These are phyloP conservation scores for Chloropsis cyanopogon DNA, from an alignment of 2,113 vertebrate species.

Conservation along the genomic window DNA sequence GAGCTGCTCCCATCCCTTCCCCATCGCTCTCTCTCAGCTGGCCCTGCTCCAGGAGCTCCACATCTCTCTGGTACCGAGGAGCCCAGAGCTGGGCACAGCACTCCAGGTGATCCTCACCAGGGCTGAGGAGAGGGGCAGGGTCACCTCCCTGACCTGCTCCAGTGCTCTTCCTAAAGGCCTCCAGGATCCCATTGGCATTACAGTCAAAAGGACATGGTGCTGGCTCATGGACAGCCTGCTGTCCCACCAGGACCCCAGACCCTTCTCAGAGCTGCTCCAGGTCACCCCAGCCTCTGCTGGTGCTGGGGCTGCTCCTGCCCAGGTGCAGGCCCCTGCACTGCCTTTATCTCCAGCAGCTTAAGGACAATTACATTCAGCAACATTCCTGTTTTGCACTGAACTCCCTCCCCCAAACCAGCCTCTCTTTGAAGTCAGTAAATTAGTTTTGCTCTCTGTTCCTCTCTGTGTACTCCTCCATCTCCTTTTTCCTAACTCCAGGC, in stretches of 20 bases:
- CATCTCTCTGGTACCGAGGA: background rate
- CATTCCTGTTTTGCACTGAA: background rate
- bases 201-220: fast-evolving
- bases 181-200: background rate
- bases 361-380: background rate
- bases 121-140: background rate
- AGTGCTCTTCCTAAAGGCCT: background rate
- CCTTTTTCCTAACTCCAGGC: background rate
- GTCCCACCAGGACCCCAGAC: background rate
- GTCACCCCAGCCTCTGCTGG: background rate
- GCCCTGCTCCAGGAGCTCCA: background rate
- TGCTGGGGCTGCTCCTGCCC: background rate
- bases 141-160: background rate
- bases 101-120: background rate
- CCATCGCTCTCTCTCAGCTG: fast-evolving
- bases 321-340: background rate
- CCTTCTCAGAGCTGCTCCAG: background rate
- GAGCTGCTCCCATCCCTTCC: background rate
- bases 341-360: background rate
- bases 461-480: fast-evolving
- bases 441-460: background rate
- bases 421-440: background rate
- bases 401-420: background rate
- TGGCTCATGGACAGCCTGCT: background rate
- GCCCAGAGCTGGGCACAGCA: background rate